phyloP scores from a whole-genome alignment of 2,888 invertebrate genomes.

The Dascillus cervinus region DNA sequence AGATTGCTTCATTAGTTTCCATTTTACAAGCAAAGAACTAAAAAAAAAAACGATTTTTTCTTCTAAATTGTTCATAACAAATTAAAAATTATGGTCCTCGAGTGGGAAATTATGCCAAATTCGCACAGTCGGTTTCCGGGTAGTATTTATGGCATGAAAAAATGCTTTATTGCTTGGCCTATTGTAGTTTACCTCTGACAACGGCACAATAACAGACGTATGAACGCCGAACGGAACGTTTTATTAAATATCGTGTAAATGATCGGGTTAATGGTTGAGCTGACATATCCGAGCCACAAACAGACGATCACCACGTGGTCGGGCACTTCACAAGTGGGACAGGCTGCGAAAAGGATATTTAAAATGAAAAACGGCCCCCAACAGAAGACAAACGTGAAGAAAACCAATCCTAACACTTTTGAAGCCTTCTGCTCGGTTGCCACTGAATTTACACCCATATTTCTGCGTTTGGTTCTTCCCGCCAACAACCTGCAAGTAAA shows the following conservation, averaged over 20 bases:
- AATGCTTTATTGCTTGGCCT: too few species aligned
- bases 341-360: conserved; percentile 80
- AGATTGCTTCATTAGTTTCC: too few species aligned
- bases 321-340: conserved; percentile 70
- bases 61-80: too few species aligned
- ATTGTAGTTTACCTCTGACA: conserved; percentile 67
- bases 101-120: too few species aligned
- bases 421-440: conserved; percentile 94
- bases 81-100: too few species aligned
- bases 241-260: conserved; percentile 91
- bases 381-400: conserved; percentile 86
- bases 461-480: conserved; percentile 61
- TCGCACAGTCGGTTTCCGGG: too few species aligned
- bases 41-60: too few species aligned
- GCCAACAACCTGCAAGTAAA: conserved; percentile 53
- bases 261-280: conserved; percentile 88
- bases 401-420: conserved; percentile 84
- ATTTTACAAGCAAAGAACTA: too few species aligned
- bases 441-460: conserved; percentile 69
- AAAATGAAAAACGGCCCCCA: conserved; percentile 90
- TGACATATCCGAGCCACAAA: conserved; percentile 87
- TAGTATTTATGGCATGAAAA: too few species aligned
- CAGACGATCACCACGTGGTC: conserved; percentile 71
- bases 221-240: conserved; percentile 80
- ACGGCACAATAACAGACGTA: conserved; percentile 65